Evolutionary conservation across 2,113 vertebrate genomes (phyloP).

Genomic region (Corythoichthys haematopterus): DNA sequence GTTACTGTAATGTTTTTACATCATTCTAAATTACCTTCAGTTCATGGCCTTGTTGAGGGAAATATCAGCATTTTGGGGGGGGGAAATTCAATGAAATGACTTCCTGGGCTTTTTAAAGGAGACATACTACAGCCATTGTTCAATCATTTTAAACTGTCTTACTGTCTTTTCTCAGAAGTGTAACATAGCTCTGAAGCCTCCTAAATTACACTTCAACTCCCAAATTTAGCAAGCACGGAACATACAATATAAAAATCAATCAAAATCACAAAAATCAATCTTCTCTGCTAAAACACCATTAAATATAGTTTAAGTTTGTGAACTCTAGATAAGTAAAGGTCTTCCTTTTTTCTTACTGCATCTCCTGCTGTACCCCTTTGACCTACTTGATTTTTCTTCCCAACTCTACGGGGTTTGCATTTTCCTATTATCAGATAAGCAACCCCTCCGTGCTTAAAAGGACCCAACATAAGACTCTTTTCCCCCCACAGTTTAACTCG

Average conservation of each 20-base stretch:
- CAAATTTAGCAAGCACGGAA: background rate
- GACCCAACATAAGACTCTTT: conserved; percentile 45
- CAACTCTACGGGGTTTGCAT: conserved; percentile 44
- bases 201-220: background rate
- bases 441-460: conserved; percentile 58
- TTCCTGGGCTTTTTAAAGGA: background rate
- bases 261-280: background rate
- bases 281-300: background rate
- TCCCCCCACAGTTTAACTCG: conserved; percentile 40
- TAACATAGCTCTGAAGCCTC: background rate
- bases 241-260: background rate
- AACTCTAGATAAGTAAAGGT: background rate
- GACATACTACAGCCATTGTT: background rate
- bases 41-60: background rate
- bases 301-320: background rate
- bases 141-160: background rate
- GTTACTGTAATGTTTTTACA: background rate
- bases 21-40: background rate
- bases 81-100: no score
- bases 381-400: conserved; percentile 19
- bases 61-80: background rate
- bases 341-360: conserved; percentile 14
- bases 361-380: background rate
- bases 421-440: conserved; percentile 61
- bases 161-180: no score